phyloP scores from a whole-genome alignment of 2,888 invertebrate genomes.

The Drosophila siamana region DNA sequence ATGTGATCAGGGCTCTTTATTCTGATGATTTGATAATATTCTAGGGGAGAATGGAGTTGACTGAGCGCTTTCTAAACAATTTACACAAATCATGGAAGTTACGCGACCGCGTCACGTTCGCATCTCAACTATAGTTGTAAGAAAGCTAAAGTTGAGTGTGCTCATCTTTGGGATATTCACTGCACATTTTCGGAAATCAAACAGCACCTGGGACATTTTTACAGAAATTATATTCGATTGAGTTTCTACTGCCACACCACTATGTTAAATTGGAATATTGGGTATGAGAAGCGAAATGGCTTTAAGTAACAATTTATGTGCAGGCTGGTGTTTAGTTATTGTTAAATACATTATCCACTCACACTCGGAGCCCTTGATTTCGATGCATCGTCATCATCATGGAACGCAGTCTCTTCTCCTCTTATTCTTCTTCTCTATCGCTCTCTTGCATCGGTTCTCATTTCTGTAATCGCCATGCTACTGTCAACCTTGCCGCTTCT shows the following conservation, averaged over 20 bases:
- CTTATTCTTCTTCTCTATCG: neutral
- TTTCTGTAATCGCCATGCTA: slow-evolving; percentile 46
- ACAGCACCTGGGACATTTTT: too few species aligned
- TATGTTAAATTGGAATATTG: neutral
- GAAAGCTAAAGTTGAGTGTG: neutral
- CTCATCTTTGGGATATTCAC: slow-evolving; percentile 3
- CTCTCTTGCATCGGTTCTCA: slow-evolving; percentile 31
- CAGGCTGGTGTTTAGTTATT: slow-evolving; percentile 53
- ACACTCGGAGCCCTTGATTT: slow-evolving; percentile 38
- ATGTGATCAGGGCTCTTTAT: slow-evolving; percentile 27
- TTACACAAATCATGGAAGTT: slow-evolving; percentile 18
- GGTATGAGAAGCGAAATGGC: slow-evolving; percentile 48
- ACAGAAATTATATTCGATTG: too few species aligned
- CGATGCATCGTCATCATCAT: slow-evolving; percentile 51
- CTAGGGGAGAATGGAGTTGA: neutral
- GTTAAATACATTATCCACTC: slow-evolving; percentile 21
- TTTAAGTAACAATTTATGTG: slow-evolving; percentile 77
- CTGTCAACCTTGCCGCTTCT: slow-evolving; percentile 58
- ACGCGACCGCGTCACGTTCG: neutral
- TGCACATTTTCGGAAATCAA: neutral
- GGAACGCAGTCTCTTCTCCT: neutral
- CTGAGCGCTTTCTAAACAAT: slow-evolving; percentile 69
- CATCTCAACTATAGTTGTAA: neutral
- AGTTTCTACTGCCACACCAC: too few species aligned
- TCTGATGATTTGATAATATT: slow-evolving; percentile 19